Base-by-base conservation (phyloP, 2,888 invertebrate species). In the Dolichomitus sp. region DNA sequence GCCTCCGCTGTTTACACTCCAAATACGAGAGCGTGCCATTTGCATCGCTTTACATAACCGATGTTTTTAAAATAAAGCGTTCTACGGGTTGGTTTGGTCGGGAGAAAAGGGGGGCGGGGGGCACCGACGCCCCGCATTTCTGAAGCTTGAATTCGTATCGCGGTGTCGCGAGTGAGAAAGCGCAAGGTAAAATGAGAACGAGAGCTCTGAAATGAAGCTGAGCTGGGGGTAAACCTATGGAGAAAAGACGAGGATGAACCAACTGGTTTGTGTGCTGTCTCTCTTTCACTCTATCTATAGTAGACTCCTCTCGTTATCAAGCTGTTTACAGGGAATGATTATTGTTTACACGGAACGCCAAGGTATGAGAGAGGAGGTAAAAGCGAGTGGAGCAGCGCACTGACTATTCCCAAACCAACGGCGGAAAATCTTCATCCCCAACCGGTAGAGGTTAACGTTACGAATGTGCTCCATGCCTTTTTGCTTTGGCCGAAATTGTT, bases 271-370 rank as follows among this genome's bases (percentile, higher is more conserved):
- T 80, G 61, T 40, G 73, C 61, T 78, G 0, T 37, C 37, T 63
- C 65, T 37, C 59, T 61, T 19, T 59, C 65, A 66, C 76, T 40
- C 40, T 61, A 17, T 59, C n/a, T 59, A 5, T 63, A 77, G 82
- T 75, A 80, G 82, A 83, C 77, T 83, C 73, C 85, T 88, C 87
- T 88, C 88, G 88, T 87, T 88, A 89, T 87, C 87, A 89, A 86
- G 83, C 87, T 88, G 88, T 90, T 90, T 90, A 87, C 89, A 87
- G 82, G 84, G 84, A 84, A 85, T 84, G 86, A 90, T 88, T 90
- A 90, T 90, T 90, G 91, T 91, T 90, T 89, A 88, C 88, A 83
- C 84, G 84, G 85, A 72, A 78, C 54, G 27, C 48, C 73, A 65
- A 65, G 78, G 68, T 23, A 52, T 19, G 69, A 70, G 69, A 54